phyloP scores from a whole-genome alignment of 2,888 invertebrate species.

The Latheticus oryzae region DNA sequence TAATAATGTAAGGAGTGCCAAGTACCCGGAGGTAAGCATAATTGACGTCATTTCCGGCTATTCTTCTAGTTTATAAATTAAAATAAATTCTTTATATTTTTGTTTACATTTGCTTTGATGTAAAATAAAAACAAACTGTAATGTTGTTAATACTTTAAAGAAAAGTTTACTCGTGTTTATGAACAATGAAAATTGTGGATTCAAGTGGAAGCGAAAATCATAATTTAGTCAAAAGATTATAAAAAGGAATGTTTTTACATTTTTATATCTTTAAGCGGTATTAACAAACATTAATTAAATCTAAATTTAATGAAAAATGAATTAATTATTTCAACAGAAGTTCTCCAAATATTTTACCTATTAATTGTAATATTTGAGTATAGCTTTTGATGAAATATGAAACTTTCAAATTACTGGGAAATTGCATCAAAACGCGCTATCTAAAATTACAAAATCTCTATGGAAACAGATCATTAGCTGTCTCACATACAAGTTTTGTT shows the following conservation, averaged over 20 bases:
- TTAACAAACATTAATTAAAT: slow-evolving; percentile 12
- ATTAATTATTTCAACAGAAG: slow-evolving; percentile 3
- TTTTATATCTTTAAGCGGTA: neutral
- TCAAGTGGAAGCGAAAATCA: slow-evolving; percentile 12
- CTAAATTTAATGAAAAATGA: slow-evolving; percentile 13
- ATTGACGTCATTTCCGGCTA: slow-evolving; percentile 36
- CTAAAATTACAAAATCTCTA: neutral
- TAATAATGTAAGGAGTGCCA: slow-evolving; percentile 36
- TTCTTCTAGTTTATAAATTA: slow-evolving; percentile 34
- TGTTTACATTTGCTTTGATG: too few relatives aligned
- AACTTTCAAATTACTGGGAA: too few relatives aligned
- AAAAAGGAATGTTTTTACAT: slow-evolving; percentile 6
- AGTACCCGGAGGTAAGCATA: slow-evolving; percentile 27
- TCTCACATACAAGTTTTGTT: too few relatives aligned
- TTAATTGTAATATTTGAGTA: neutral
- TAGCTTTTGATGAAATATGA: neutral
- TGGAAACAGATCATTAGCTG: neutral
- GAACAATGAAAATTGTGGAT: slow-evolving; percentile 13
- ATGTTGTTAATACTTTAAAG: neutral
- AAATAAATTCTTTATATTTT: slow-evolving; percentile 31
- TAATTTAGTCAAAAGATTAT: slow-evolving; percentile 4
- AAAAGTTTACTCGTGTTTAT: slow-evolving; percentile 12
- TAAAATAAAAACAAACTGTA: slow-evolving; percentile 7
- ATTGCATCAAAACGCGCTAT: neutral
- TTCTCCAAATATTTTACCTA: neutral